phyloP scores from a whole-genome alignment of 2,797 vertebrate species.

The Sebastes nivosus region DNA sequence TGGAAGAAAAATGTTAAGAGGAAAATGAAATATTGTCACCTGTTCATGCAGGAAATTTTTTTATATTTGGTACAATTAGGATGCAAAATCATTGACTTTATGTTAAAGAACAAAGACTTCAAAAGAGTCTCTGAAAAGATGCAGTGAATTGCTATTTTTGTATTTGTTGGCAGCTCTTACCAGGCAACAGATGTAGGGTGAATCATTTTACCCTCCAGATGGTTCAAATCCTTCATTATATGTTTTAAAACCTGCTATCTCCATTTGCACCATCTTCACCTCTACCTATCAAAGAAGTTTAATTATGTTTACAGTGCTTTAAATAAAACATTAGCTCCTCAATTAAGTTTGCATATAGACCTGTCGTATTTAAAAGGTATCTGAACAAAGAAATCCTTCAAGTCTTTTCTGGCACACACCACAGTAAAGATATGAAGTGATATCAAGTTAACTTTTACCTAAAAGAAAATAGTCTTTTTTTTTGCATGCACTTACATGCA shows the following conservation, averaged over 20 bases:
- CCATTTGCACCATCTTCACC: background rate
- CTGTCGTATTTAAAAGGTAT: background rate
- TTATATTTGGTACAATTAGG: background rate
- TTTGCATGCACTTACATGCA: background rate
- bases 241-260: slow-evolving; percentile 18
- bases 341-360: slow-evolving; percentile 3
- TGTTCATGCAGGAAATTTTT: background rate
- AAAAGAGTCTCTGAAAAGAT: slow-evolving; percentile 3
- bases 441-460: background rate
- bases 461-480: background rate
- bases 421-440: background rate
- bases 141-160: slow-evolving; percentile 3
- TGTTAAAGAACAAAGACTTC: background rate
- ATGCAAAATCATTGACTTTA: background rate
- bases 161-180: slow-evolving; percentile 8
- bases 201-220: slow-evolving; percentile 35
- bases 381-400: background rate
- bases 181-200: slow-evolving; percentile 34
- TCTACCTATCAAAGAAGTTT: background rate
- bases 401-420: background rate
- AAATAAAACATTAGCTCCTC: background rate
- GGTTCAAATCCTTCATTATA: slow-evolving; percentile 35
- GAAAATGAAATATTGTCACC: background rate
- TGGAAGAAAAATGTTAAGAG: background rate
- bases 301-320: slow-evolving; percentile 2